A percentile compares a stretch with the other conserved stretches of the same genome.
These are phyloP conservation scores for Anarrhichthys ocellatus DNA, from an alignment of 2,113 vertebrate species.

Conservation along the genomic window DNA sequence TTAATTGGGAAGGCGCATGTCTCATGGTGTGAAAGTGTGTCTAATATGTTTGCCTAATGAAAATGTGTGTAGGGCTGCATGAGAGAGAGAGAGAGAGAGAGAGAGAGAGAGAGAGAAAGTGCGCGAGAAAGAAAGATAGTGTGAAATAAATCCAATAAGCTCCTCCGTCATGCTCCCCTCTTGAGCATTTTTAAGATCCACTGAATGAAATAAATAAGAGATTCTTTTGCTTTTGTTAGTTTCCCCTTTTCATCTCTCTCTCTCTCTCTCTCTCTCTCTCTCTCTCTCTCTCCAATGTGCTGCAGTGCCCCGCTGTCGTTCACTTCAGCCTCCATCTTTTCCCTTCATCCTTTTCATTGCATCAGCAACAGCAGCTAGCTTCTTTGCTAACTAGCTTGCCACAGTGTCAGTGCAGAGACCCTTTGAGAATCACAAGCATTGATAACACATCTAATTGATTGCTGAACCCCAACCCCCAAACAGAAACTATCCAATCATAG, in stretches of 20 bases:
- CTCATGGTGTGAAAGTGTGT: slow-evolving; percentile 65
- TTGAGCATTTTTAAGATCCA: slow-evolving; percentile 73
- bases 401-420: background rate
- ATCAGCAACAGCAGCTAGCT: slow-evolving; percentile 19
- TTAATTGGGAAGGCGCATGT: slow-evolving; percentile 54
- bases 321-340: slow-evolving; percentile 25
- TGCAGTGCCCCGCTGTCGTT: slow-evolving; percentile 42
- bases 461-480: background rate
- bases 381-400: slow-evolving; percentile 4
- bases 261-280: slow-evolving; percentile 40
- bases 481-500: background rate
- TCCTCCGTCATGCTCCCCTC: slow-evolving; percentile 74
- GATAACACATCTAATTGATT: background rate
- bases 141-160: slow-evolving; percentile 79
- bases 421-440: background rate
- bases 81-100: slow-evolving; percentile 28
- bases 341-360: slow-evolving; percentile 13
- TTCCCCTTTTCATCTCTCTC: slow-evolving; percentile 41
- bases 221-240: slow-evolving; percentile 65
- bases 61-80: slow-evolving; percentile 60
- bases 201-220: slow-evolving; percentile 76
- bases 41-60: slow-evolving; percentile 70
- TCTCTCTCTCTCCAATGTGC: slow-evolving; percentile 50
- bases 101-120: slow-evolving; percentile 4
- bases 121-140: slow-evolving; percentile 56